A percentile compares a stretch with the other conserved stretches of the same genome.
Conservation (phyloP, 1,140 invertebrate species). For the Drosophila trapezifrons region DNA sequence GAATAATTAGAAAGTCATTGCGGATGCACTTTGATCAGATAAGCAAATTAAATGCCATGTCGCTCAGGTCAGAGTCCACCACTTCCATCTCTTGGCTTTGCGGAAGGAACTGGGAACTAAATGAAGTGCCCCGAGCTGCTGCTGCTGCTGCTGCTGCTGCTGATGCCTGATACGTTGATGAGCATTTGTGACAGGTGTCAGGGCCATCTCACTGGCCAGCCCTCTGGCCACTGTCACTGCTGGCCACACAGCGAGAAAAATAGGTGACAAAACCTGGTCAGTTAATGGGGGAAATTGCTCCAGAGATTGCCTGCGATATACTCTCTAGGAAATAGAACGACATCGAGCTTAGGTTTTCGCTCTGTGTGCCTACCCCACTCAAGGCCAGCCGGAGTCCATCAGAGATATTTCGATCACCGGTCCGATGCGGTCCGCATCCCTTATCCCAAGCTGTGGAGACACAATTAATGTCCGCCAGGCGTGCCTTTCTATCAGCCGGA, state of each 20-base stretch:
- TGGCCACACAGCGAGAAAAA: not conserved
- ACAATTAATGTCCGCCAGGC: constrained; percentile 26
- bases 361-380: not conserved
- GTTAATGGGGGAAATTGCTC: too few relatives aligned
- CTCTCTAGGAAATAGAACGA: too few relatives aligned
- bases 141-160: not conserved
- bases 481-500: constrained; percentile 12
- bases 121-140: constrained; percentile 26
- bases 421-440: not conserved
- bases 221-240: too few relatives aligned
- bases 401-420: constrained; percentile 14
- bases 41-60: constrained; percentile 16
- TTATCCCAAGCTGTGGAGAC: constrained; percentile 14
- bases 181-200: constrained; percentile 70
- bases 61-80: not conserved
- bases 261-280: too few relatives aligned
- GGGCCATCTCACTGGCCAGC: constrained; percentile 2
- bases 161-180: constrained; percentile 24
- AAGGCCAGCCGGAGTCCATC: not conserved
- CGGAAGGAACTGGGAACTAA: constrained; percentile 1
- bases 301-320: too few relatives aligned
- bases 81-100: not conserved
- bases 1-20: constrained; percentile 27
- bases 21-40: constrained; percentile 19
- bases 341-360: not conserved